Evolutionary conservation across 2,888 invertebrate genomes (phyloP), one percentile per base, ranked within the genome.

Genomic region (Sussaba pulchella): DNA sequence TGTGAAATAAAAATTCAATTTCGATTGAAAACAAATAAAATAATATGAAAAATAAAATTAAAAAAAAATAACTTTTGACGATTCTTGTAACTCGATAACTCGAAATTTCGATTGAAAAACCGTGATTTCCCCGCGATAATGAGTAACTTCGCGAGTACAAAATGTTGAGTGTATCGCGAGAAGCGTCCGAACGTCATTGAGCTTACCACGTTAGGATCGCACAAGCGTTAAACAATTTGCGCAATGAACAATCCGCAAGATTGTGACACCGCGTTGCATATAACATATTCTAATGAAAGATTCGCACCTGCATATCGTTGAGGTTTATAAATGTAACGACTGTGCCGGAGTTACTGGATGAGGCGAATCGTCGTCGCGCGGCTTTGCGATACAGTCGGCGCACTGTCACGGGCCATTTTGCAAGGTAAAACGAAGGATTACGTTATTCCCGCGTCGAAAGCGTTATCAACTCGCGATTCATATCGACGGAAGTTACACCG

Each of bases 171-270:
- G 66, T 61, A 41, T 72, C 54, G 52, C 31, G n/a, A n/a, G 4
- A 70, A 66, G 50, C 24, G 70, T 52, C 14, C 39, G 17, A 72
- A 14, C 12, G 39, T 47, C 52, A 1, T 47, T 52, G 24, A 21
- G 45, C 63, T 67, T 41, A 39, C 41, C 70, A 64, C 19, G 36
- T 61, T 12, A n/a, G n/a, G 54, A 70, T 45, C 17, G 41, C 59
- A 66, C 50, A 59, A 61, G 72, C 76, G 78, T 69, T 80, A 79
- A n/a, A 79, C 74, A 71, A 74, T 80, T 74, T 57, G 41, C 80
- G 75, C 80, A 72, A 76, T 47, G 67, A 41, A 36, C 54, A 19
- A 52, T 59, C 67, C 31, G 47, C 67, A 66, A n/a, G 59, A n/a
- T 39, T 50, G 50, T 59, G 66, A 64, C 75, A 74, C n/a, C n/a